phyloP scores from a whole-genome alignment of 2,888 invertebrate genomes.

The Cryptus viduatorius region DNA sequence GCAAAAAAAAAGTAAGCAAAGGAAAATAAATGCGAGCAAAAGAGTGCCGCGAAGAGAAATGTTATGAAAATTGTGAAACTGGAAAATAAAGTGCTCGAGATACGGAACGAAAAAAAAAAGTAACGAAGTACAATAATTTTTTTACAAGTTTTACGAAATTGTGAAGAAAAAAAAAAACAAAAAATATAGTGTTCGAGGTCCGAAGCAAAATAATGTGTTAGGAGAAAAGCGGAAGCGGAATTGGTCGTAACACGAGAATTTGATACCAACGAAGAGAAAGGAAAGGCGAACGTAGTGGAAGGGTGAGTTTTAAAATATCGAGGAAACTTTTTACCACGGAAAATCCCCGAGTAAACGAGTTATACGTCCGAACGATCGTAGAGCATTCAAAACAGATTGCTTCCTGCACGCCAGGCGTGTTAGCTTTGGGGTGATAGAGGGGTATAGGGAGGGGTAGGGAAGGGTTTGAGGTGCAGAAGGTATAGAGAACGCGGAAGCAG shows the following conservation, averaged over 20 bases:
- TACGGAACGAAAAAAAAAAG: background rate
- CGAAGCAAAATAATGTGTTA: constrained; percentile 15
- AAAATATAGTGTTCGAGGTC: background rate
- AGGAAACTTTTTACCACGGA: constrained; percentile 55
- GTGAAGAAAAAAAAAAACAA: background rate
- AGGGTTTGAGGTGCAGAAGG: background rate
- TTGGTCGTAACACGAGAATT: constrained; percentile 49
- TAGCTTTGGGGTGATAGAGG: background rate
- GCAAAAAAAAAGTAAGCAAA: background rate
- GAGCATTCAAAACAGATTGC: constrained; percentile 65
- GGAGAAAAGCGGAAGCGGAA: background rate
- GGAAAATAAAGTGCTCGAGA: background rate
- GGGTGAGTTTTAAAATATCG: constrained; percentile 51
- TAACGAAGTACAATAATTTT: background rate
- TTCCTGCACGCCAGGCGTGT: constrained; percentile 37
- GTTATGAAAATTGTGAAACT: constrained; percentile 2
- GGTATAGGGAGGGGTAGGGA: background rate
- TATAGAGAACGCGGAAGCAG: constrained; percentile 17
- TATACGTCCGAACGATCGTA: constrained; percentile 57
- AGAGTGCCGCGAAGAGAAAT: background rate
- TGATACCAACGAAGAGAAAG: constrained; percentile 34
- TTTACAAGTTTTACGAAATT: background rate
- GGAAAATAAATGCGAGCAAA: background rate
- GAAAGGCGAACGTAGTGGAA: background rate
- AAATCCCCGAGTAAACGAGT: constrained; percentile 62